Conservation (phyloP, 2,888 invertebrate genomes). For the Stegophylla sp. region DNA sequence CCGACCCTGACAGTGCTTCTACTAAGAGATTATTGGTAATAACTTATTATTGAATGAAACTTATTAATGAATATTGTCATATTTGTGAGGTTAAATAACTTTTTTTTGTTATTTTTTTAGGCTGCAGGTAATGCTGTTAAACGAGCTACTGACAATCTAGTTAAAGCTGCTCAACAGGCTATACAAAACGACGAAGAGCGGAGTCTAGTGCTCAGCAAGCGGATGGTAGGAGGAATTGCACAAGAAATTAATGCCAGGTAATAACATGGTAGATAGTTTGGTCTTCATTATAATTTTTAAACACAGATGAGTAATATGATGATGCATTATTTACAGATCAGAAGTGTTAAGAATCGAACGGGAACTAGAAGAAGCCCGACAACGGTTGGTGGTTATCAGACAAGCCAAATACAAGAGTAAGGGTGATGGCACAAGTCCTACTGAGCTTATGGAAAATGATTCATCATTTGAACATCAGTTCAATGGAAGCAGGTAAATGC, state of each 20-base stretch:
- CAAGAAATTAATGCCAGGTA: constrained; percentile 90
- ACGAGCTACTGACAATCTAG: constrained; percentile 95
- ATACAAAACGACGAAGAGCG: constrained; percentile 91
- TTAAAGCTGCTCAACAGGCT: constrained; percentile 90
- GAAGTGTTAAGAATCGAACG: constrained; percentile 93
- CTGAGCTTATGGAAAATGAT: constrained; percentile 37
- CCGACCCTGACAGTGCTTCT: constrained; percentile 92
- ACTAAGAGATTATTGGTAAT: constrained; percentile 80
- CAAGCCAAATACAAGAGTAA: constrained; percentile 88
- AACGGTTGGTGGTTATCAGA: constrained; percentile 86
- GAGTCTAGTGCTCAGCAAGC: constrained; percentile 84
- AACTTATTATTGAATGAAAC: background rate
- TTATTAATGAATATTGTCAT: background rate
- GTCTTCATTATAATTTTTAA: background rate
- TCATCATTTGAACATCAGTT: constrained; percentile 47
- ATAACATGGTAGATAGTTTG: constrained; percentile 61
- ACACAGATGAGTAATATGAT: background rate
- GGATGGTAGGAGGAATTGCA: constrained; percentile 94
- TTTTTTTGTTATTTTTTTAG: constrained; percentile 66
- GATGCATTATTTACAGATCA: constrained; percentile 67
- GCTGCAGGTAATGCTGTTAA: constrained; percentile 96
- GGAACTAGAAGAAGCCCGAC: constrained; percentile 90
- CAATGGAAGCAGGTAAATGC: constrained; percentile 38
- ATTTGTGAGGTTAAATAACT: background rate
- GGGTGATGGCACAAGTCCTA: constrained; percentile 66